Percentiles rank a stretch among this genome's conserved stretches.
These are phyloP conservation scores for Cantharis flavilabris DNA, from an alignment of 2,888 invertebrate species.

Conservation along the genomic window DNA sequence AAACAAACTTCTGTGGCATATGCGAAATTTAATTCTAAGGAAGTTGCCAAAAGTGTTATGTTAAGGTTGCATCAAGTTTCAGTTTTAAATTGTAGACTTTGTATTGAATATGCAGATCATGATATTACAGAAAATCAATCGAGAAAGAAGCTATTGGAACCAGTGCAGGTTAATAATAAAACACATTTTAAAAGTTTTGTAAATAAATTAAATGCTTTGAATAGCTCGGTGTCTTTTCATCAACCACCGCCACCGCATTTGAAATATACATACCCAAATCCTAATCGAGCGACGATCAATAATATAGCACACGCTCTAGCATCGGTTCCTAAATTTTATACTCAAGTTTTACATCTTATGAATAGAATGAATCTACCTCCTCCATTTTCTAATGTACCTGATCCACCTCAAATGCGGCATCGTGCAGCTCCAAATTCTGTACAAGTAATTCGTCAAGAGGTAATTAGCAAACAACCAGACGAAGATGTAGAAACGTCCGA, in stretches of 20 bases:
- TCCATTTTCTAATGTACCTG: constrained; percentile 68
- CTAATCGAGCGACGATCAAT: constrained; percentile 71
- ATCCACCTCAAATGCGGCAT: constrained; percentile 56
- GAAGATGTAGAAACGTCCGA: constrained; percentile 52
- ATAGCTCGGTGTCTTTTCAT: constrained; percentile 65
- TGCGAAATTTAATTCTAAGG: constrained; percentile 68
- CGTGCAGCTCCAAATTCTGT: constrained; percentile 1
- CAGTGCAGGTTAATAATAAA: constrained; percentile 51
- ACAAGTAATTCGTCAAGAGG: constrained; percentile 44
- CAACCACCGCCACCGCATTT: constrained; percentile 78
- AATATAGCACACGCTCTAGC: constrained; percentile 79
- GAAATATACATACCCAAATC: constrained; percentile 80
- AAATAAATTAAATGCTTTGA: constrained; percentile 64
- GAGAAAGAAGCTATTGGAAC: constrained; percentile 50
- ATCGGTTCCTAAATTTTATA: constrained; percentile 81
- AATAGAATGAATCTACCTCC: constrained; percentile 90
- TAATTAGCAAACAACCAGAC: constrained; percentile 50
- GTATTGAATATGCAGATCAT: constrained; percentile 73
- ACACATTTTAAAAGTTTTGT: constrained; percentile 62
- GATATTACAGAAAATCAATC: constrained; percentile 54
- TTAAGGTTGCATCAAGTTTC: constrained; percentile 75
- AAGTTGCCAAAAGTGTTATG: constrained; percentile 68
- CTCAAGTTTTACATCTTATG: constrained; percentile 87
- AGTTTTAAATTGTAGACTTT: constrained; percentile 68
- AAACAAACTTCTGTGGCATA: constrained; percentile 64